These are phyloP conservation scores for Oscheius sp. DNA, from an alignment of 2,888 invertebrate genomes.

Conservation along the genomic window DNA sequence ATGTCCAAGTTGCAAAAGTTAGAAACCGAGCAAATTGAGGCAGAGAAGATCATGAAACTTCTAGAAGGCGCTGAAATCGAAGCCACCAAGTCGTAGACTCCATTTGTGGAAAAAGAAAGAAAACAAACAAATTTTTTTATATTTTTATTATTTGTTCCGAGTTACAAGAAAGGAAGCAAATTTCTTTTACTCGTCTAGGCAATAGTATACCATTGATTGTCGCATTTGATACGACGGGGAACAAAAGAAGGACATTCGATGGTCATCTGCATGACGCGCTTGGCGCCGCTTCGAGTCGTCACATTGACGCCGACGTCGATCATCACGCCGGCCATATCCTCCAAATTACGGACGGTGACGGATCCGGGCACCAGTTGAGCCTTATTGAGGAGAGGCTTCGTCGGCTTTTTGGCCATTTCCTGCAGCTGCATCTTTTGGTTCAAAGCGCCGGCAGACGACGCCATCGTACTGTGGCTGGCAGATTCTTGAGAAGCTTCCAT, in stretches of 20 bases:
- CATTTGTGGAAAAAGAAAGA: too few relatives aligned
- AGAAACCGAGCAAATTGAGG: too few relatives aligned
- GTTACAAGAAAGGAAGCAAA: background rate
- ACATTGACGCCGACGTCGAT: constrained; percentile 6
- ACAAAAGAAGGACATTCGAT: constrained; percentile 17
- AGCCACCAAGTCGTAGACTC: too few relatives aligned
- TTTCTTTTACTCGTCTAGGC: background rate
- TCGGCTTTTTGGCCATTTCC: background rate
- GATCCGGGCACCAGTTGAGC: constrained; percentile 4
- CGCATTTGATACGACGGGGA: constrained; percentile 17
- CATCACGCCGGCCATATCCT: background rate
- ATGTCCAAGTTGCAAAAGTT: too few relatives aligned
- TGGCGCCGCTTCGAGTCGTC: background rate
- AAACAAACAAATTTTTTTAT: too few relatives aligned
- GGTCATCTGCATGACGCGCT: background rate
- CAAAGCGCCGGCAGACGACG: too few relatives aligned
- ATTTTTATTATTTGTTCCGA: background rate
- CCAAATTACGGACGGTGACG: background rate
- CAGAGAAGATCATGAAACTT: too few relatives aligned
- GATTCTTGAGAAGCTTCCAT: too few relatives aligned
- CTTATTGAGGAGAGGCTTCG: background rate
- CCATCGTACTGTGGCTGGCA: too few relatives aligned
- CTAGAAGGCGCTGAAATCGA: too few relatives aligned
- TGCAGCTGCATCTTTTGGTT: too few relatives aligned
- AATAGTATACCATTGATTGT: background rate